Evolutionary conservation across 2,113 vertebrate genomes (phyloP), one percentile per base, ranked within the genome.

Genomic region (Pachypanchax playfairii): DNA sequence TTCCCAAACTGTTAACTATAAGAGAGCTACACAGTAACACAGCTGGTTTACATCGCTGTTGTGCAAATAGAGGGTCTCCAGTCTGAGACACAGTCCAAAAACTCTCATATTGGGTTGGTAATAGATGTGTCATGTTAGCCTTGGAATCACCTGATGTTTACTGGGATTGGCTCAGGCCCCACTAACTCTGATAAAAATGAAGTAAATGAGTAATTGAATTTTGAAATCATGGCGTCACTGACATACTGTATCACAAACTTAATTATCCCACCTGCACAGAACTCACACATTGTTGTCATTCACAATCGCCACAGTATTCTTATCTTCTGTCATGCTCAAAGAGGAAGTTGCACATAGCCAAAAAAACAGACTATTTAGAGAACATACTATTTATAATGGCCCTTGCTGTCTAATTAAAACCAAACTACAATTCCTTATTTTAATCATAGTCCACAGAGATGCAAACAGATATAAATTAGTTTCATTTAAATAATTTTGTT

Each of bases 351-450:
- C 35, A 25, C n/a, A n/a, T n/a, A n/a, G n/a, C n/a, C n/a, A n/a
- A 20, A 7, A 11, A 43, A 25, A 21, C 13, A 14, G n/a, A 18
- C 24, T 26, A 5, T 15, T n/a, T 6, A 25, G 8, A 25, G 8
- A 2, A 29, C 14, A n/a, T 11, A 41, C 6, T 64, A 58, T 76
- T 73, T 75, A n/a, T n/a, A n/a, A n/a, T n/a, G n/a, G n/a, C n/a
- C n/a, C n/a, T n/a, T n/a, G n/a, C n/a, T n/a, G n/a, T n/a, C n/a
- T n/a, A n/a, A 48, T 25, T 5, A 43, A 3, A 21, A 43, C 8
- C 20, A 43, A 20, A 26, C 2, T 11, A 33, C 31, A 33, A 5
- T 33, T 33, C 12, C 11, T n/a, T 36, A 14, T 36, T 36, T 36
- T 14, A 13, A 3, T 36, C 11, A 29, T 29, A 36, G 35, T 36